Evolutionary conservation across 2,888 invertebrate genomes (phyloP).

Genomic region (Dicranocentrus wangi): DNA sequence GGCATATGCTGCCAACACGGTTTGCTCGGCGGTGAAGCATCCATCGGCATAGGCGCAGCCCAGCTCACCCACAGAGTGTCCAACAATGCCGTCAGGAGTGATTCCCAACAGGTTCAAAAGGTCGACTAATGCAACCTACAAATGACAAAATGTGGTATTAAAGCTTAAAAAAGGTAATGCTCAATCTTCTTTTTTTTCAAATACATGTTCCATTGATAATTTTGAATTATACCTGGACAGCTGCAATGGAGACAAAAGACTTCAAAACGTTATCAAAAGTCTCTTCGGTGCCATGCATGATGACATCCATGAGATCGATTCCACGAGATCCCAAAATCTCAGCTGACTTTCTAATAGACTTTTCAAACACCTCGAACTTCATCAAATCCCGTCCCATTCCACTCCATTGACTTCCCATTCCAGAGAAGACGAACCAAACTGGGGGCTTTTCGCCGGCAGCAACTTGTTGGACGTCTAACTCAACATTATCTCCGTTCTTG

Average conservation of each 20-base stretch:
- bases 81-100: slow-evolving; percentile 93
- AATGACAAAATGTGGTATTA: too few species aligned
- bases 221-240: slow-evolving; percentile 86
- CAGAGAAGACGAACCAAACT: slow-evolving; percentile 95
- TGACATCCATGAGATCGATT: slow-evolving; percentile 86
- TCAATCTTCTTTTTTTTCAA: too few species aligned
- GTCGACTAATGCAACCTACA: slow-evolving; percentile 90
- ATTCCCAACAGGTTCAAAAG: slow-evolving; percentile 84
- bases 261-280: slow-evolving; percentile 90
- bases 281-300: slow-evolving; percentile 84
- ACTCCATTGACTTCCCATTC: slow-evolving; percentile 82
- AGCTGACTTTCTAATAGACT: slow-evolving; percentile 85
- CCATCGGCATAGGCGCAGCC: slow-evolving; percentile 98
- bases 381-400: slow-evolving; percentile 90
- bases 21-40: slow-evolving; percentile 93
- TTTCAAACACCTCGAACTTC: slow-evolving; percentile 86
- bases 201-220: too few species aligned
- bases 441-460: slow-evolving; percentile 81
- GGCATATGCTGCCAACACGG: slow-evolving; percentile 94
- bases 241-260: slow-evolving; percentile 94
- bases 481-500: slow-evolving; percentile 78
- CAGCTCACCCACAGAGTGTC: slow-evolving; percentile 95
- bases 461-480: slow-evolving; percentile 68
- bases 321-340: slow-evolving; percentile 85
- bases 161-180: too few species aligned